These are phyloP conservation scores for Diaprepes abbreviatus DNA, from an alignment of 2,888 invertebrate genomes.

Conservation along the genomic window DNA sequence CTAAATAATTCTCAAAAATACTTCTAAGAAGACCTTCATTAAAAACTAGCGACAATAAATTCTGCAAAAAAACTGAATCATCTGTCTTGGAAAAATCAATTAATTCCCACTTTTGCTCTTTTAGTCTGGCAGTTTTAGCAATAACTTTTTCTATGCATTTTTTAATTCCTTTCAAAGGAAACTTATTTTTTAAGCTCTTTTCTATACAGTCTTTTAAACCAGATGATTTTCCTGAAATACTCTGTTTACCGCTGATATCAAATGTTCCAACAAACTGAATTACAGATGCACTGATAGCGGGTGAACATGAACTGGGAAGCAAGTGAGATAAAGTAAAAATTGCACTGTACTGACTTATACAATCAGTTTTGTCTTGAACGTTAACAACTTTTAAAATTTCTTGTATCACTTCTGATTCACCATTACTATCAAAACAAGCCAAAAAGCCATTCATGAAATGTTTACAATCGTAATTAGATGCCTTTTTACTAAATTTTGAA, in stretches of 20 bases:
- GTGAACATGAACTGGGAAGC: slow-evolving; percentile 17
- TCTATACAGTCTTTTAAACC: slow-evolving; percentile 42
- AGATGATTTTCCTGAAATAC: not conserved
- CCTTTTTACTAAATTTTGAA: slow-evolving; percentile 37
- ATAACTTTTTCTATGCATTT: slow-evolving; percentile 65
- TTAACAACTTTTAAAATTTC: slow-evolving; percentile 52
- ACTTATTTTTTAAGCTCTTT: slow-evolving; percentile 67
- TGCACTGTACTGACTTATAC: slow-evolving; percentile 14
- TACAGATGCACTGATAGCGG: not conserved
- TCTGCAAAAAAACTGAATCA: not conserved
- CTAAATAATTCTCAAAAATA: slow-evolving; percentile 65
- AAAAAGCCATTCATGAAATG: slow-evolving; percentile 53
- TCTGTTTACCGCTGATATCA: not conserved
- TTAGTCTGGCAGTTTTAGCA: slow-evolving; percentile 66
- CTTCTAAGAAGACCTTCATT: slow-evolving; percentile 17
- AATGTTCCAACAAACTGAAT: slow-evolving; percentile 14
- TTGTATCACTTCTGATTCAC: slow-evolving; percentile 42
- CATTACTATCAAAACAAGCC: slow-evolving; percentile 49
- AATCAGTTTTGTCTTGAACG: not conserved
- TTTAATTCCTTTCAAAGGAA: slow-evolving; percentile 72
- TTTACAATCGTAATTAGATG: slow-evolving; percentile 26
- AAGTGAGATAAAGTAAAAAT: slow-evolving; percentile 23
- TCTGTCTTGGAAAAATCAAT: slow-evolving; percentile 65
- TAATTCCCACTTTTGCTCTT: slow-evolving; percentile 67
- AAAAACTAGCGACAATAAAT: slow-evolving; percentile 15